Conservation (phyloP, 2,888 invertebrate genomes). For the Coenonympha glycerion region DNA sequence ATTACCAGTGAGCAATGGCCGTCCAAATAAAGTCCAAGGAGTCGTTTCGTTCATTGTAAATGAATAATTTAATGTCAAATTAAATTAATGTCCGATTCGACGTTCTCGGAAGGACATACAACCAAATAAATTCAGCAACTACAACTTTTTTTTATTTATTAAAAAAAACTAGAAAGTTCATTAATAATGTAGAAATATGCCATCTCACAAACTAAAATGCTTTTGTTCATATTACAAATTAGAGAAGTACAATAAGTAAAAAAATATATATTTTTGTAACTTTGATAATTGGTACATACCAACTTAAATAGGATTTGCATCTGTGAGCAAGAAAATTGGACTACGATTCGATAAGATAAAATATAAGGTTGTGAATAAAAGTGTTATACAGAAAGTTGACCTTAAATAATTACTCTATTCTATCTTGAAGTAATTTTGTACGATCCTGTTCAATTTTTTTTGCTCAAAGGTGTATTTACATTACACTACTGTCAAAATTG, state of each 20-base stretch:
- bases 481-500: neutral
- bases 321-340: neutral
- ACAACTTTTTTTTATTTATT: no score
- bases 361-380: neutral
- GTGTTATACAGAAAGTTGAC: no score
- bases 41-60: conserved; percentile 51
- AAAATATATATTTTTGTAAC: conserved; percentile 8
- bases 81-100: conserved; percentile 59
- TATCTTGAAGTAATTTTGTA: no score
- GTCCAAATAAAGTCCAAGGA: conserved; percentile 32
- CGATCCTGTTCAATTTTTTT: neutral
- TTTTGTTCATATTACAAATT: neutral
- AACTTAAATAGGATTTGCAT: neutral
- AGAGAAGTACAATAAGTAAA: neutral
- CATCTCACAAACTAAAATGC: neutral
- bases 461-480: neutral
- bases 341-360: neutral
- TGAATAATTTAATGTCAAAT: conserved; percentile 58
- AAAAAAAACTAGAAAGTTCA: neutral
- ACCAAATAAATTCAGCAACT: no score
- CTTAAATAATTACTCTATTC: no score
- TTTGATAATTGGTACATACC: neutral
- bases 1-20: conserved; percentile 11
- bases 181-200: neutral
- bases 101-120: conserved; percentile 6